Conservation (phyloP, 2,113 vertebrate genomes). For the Elachura formosa region DNA sequence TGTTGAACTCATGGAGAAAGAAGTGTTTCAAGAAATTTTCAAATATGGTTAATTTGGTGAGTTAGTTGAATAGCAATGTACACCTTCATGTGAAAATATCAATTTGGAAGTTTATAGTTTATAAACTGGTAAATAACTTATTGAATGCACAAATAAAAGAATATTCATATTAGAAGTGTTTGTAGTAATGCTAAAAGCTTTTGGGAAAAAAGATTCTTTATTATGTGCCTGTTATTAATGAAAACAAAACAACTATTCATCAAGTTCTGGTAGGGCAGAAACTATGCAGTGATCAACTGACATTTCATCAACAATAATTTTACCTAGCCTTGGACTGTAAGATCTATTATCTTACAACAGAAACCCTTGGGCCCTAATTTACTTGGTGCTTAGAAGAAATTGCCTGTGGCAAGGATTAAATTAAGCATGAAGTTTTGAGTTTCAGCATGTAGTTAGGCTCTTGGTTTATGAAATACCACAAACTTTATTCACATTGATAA, state of each 20-base stretch:
- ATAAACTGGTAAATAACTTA: neutral
- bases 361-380: neutral
- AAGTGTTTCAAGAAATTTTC: neutral
- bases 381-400: neutral
- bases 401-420: neutral
- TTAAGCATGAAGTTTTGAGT: neutral
- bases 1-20: neutral
- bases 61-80: neutral
- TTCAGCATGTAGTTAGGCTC: neutral
- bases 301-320: neutral
- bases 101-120: neutral
- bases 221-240: neutral
- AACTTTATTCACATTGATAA: neutral
- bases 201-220: neutral
- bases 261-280: neutral
- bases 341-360: neutral
- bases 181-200: neutral
- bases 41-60: neutral
- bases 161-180: neutral
- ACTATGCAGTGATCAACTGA: neutral
- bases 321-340: neutral
- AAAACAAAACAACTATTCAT: neutral
- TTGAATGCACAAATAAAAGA: neutral
- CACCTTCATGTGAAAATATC: neutral
- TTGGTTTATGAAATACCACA: neutral